Evolutionary conservation across 2,113 vertebrate species (phyloP).

Genomic region (Macroglossus sobrinus): DNA sequence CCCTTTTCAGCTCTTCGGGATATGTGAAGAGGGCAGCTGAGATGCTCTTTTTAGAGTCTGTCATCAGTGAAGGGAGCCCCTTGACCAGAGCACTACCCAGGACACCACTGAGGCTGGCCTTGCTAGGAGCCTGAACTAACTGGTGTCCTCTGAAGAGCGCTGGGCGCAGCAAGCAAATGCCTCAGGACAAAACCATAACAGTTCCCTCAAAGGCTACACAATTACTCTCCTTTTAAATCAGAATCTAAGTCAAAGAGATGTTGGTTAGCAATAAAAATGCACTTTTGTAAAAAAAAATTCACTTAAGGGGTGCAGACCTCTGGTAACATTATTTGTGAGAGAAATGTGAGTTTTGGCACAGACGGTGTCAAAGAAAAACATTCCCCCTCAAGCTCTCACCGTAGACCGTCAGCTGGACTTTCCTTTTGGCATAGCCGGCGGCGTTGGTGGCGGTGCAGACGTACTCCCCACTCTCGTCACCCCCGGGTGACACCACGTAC

Average conservation of each 20-base stretch:
- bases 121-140: background rate
- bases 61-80: background rate
- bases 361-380: background rate
- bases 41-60: background rate
- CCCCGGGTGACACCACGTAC: slow-evolving; percentile 87
- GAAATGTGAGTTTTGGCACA: background rate
- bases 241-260: slow-evolving; percentile 18
- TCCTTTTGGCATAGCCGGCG: slow-evolving; percentile 91
- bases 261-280: background rate
- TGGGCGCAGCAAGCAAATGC: background rate
- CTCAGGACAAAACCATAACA: slow-evolving; percentile 23
- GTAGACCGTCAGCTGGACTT: slow-evolving; percentile 96
- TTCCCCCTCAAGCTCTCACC: slow-evolving; percentile 79
- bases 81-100: background rate
- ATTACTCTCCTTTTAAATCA: background rate
- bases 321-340: background rate
- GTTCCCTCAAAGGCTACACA: background rate
- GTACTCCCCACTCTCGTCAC: slow-evolving; percentile 92
- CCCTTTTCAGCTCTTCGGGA: background rate
- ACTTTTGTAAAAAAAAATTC: background rate
- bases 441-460: slow-evolving; percentile 94
- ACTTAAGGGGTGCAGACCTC: background rate
- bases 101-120: background rate
- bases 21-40: background rate
- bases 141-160: background rate